A percentile compares a stretch with the other conserved stretches of the same genome.
Conservation (phyloP, 2,888 invertebrate species). For the Bunonema sp. region DNA sequence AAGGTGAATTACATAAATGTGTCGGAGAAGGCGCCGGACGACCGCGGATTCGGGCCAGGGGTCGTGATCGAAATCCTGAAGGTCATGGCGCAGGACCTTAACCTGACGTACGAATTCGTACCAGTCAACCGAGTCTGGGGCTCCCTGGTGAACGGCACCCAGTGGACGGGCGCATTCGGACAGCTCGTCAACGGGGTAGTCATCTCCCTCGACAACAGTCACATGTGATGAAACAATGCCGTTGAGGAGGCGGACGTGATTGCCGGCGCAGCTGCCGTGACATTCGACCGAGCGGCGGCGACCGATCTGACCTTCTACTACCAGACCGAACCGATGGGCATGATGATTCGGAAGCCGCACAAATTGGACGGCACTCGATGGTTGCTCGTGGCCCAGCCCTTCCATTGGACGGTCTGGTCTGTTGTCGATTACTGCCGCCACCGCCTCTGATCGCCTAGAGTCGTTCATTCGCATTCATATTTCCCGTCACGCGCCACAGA, state of each 20-base stretch:
- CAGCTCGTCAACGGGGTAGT: slow-evolving; percentile 14
- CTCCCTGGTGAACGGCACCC: slow-evolving; percentile 16
- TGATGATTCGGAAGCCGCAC: slow-evolving; percentile 14
- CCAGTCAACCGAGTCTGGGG: slow-evolving; percentile 10
- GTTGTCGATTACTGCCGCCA: no score
- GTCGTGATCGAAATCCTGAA: slow-evolving; percentile 36
- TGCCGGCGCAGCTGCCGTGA: slow-evolving; percentile 35
- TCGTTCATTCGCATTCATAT: no score
- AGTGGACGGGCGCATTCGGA: slow-evolving; percentile 35
- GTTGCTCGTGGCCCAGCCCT: slow-evolving; percentile 29
- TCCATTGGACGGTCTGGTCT: slow-evolving; percentile 41
- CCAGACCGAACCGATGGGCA: slow-evolving; percentile 25
- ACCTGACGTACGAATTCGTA: slow-evolving; percentile 24
- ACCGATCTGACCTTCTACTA: slow-evolving; percentile 42
- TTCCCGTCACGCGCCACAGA: no score
- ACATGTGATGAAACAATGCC: not conserved
- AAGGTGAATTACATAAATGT: slow-evolving; percentile 38
- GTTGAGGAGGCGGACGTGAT: slow-evolving; percentile 30
- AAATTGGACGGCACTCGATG: slow-evolving; percentile 23
- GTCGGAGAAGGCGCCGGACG: slow-evolving; percentile 14
- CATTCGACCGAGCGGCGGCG: slow-evolving; percentile 20
- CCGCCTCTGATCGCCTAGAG: no score
- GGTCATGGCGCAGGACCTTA: slow-evolving; percentile 16
- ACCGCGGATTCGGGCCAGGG: slow-evolving; percentile 31
- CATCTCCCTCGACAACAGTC: not conserved